A percentile compares a stretch with the other conserved stretches of the same genome.
These are phyloP conservation scores for Trogon surrucura DNA, from an alignment of 2,113 vertebrate species.

Conservation along the genomic window DNA sequence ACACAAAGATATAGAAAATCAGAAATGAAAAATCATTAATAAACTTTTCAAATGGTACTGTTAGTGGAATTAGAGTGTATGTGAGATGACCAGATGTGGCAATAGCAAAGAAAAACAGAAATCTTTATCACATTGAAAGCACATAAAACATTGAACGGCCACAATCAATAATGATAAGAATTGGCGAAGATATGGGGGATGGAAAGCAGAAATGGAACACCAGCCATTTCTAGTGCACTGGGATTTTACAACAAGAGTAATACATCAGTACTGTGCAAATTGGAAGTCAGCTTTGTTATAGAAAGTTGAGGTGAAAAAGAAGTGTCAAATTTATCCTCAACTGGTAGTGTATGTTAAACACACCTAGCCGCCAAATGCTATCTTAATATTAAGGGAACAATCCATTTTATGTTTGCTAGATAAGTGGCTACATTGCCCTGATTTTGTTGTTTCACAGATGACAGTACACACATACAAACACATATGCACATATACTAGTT, in stretches of 20 bases:
- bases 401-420: background rate
- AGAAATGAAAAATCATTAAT: background rate
- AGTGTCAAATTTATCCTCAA: background rate
- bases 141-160: background rate
- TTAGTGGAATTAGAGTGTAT: background rate
- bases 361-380: background rate
- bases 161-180: background rate
- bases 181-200: background rate
- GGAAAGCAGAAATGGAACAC: background rate
- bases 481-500: rapidly evolving
- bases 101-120: background rate
- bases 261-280: background rate
- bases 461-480: rapidly evolving
- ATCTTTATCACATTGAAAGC: background rate
- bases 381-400: background rate
- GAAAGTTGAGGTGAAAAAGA: background rate
- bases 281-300: background rate
- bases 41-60: background rate
- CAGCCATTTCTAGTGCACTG: background rate
- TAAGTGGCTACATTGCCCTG: background rate
- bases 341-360: background rate
- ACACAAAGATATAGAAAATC: conserved; percentile 1
- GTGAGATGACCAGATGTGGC: background rate
- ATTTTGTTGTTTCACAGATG: background rate
- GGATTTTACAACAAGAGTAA: background rate